Conservation (phyloP, 2,797 vertebrate genomes). For the Simalia tracyae region DNA sequence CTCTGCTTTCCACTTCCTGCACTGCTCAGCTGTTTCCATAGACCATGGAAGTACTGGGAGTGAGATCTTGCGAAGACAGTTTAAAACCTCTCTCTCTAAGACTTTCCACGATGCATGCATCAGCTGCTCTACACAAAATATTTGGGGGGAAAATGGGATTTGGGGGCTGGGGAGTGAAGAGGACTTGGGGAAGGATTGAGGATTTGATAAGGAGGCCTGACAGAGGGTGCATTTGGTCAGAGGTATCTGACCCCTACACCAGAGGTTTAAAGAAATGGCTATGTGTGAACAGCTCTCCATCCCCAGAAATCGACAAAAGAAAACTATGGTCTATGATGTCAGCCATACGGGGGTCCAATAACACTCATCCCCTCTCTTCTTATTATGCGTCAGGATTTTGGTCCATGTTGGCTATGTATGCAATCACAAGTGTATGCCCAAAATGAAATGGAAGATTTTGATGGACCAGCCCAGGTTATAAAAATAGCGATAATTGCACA, state of each 20-base stretch:
- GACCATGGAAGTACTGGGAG: background rate
- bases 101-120: background rate
- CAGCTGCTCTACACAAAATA: background rate
- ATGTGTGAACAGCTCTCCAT: background rate
- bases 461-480: background rate
- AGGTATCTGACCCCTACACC: background rate
- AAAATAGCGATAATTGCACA: slow-evolving; percentile 33
- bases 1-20: background rate
- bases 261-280: background rate
- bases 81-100: background rate
- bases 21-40: background rate
- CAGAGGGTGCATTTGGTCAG: background rate
- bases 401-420: background rate
- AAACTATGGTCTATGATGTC: background rate
- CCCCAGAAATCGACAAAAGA: background rate
- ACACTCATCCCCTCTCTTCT: background rate
- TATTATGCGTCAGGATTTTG: background rate
- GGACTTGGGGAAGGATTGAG: background rate
- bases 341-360: no score
- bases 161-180: background rate
- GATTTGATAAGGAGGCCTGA: background rate
- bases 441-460: slow-evolving; percentile 3
- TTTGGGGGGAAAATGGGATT: background rate
- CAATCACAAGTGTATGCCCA: background rate
- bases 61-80: background rate